phyloP scores from a whole-genome alignment of 2,888 invertebrate genomes.

The Argyresthia goedartella region DNA sequence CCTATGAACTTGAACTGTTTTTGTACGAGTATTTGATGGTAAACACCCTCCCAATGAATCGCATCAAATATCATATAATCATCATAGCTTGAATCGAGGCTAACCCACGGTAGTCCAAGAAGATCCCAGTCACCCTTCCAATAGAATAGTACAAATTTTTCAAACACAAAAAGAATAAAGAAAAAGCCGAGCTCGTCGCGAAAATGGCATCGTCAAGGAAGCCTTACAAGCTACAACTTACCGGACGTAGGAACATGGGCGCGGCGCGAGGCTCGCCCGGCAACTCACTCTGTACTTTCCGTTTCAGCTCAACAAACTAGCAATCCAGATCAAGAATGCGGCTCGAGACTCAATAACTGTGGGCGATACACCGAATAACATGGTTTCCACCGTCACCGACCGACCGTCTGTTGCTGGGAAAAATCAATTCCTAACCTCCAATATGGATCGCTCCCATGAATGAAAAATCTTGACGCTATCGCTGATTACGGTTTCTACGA shows the following conservation, averaged over 20 bases:
- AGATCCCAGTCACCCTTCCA: too few species aligned
- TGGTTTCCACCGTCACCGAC: constrained; percentile 37
- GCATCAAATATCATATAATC: too few species aligned
- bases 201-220: constrained; percentile 53
- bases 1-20: too few species aligned
- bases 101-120: too few species aligned
- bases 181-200: constrained; percentile 14
- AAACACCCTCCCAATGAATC: too few species aligned
- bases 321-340: constrained; percentile 44
- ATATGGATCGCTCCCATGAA: too few species aligned
- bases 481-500: background rate
- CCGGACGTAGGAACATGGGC: constrained; percentile 65
- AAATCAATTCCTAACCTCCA: too few species aligned
- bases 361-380: constrained; percentile 15
- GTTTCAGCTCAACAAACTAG: constrained; percentile 41
- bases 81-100: too few species aligned
- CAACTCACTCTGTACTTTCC: constrained; percentile 32
- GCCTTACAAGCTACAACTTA: constrained; percentile 65
- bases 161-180: too few species aligned
- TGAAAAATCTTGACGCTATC: constrained; percentile 20
- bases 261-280: constrained; percentile 61
- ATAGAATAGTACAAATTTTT: too few species aligned
- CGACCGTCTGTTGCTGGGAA: constrained; percentile 47
- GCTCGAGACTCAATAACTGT: constrained; percentile 15
- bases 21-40: too few species aligned